phyloP scores from a whole-genome alignment of 2,113 vertebrate genomes.

The Entomyzon cyanotis region DNA sequence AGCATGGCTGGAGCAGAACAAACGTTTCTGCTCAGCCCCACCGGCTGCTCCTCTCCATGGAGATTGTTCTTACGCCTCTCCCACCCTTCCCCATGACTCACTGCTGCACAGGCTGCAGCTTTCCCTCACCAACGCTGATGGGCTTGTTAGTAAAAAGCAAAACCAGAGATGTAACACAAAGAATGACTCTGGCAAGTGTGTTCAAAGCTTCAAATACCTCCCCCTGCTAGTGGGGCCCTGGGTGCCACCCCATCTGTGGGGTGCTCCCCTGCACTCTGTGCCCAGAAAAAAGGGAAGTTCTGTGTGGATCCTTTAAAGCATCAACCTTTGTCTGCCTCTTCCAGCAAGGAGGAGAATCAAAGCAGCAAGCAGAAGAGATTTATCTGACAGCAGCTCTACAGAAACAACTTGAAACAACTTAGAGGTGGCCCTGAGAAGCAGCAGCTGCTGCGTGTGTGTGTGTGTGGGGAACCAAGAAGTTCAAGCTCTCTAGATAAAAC shows the following conservation, averaged over 20 bases:
- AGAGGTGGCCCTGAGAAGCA: background rate
- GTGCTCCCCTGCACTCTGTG: background rate
- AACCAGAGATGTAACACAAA: background rate
- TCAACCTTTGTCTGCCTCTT: background rate
- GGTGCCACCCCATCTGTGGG: background rate
- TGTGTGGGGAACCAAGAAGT: background rate
- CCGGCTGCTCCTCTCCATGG: slow-evolving; percentile 19
- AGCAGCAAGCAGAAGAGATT: background rate
- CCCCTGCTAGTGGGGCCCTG: background rate
- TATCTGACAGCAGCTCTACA: background rate
- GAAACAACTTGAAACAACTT: background rate
- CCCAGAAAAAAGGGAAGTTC: background rate
- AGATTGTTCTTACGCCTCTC: background rate
- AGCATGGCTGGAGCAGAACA: background rate
- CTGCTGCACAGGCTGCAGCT: background rate
- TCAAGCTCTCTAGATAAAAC: background rate
- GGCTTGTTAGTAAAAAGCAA: background rate
- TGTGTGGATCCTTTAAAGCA: background rate
- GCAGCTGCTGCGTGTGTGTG: background rate
- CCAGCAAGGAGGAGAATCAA: background rate
- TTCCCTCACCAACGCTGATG: background rate
- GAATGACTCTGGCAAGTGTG: background rate
- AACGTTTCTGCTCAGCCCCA: background rate
- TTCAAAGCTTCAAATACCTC: background rate
- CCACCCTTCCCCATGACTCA: slow-evolving; percentile 34